Evolutionary conservation across 1,140 invertebrate genomes (phyloP).

Genomic region (Ceratina calcarata): DNA sequence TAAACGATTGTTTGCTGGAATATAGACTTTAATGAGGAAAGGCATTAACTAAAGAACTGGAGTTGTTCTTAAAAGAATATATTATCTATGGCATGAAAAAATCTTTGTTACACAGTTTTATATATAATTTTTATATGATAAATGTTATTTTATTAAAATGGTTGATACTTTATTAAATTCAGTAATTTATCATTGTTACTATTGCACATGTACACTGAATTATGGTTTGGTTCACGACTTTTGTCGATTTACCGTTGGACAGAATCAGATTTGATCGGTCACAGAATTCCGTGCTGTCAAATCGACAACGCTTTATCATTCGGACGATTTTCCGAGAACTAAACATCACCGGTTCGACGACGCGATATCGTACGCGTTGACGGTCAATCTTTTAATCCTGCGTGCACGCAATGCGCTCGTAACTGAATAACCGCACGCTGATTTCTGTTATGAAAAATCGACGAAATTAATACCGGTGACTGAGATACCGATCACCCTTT

Average conservation of each 20-base stretch:
- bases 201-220: too few species aligned
- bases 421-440: conserved; percentile 18
- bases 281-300: conserved; percentile 35
- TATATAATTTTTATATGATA: too few species aligned
- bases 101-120: too few species aligned
- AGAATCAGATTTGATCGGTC: conserved; percentile 27
- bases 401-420: background rate
- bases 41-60: too few species aligned
- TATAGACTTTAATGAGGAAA: too few species aligned
- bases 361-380: conserved; percentile 36
- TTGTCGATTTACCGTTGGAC: too few species aligned
- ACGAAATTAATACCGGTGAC: background rate
- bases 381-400: conserved; percentile 40
- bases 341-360: conserved; percentile 17
- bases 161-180: too few species aligned
- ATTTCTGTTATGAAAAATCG: conserved; percentile 13
- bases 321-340: conserved; percentile 31
- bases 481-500: background rate
- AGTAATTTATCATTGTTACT: too few species aligned
- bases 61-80: too few species aligned
- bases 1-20: conserved; percentile 3
- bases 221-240: too few species aligned
- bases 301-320: conserved; percentile 42
- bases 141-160: too few species aligned
- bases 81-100: too few species aligned